A percentile compares a stretch with the other conserved stretches of the same genome.
These are phyloP conservation scores for Philaethria dido DNA, from an alignment of 2,888 invertebrate species.

Conservation along the genomic window DNA sequence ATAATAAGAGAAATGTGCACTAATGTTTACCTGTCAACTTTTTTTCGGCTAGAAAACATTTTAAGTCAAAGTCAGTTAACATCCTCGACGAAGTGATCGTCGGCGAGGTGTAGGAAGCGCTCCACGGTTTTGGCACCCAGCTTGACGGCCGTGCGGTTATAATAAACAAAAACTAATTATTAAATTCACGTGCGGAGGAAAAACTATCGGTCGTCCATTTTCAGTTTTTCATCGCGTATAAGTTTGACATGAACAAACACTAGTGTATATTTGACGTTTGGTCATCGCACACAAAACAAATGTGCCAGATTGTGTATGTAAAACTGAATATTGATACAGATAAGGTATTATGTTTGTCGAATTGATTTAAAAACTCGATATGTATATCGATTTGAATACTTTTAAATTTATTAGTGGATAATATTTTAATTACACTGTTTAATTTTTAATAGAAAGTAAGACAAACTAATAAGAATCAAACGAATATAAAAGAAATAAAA, in stretches of 20 bases:
- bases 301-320: conserved; percentile 33
- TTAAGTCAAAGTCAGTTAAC: conserved; percentile 80
- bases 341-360: background rate
- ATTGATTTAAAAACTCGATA: background rate
- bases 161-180: conserved; percentile 58
- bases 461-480: no score
- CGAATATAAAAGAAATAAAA: no score
- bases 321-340: conserved; percentile 38
- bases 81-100: conserved; percentile 78
- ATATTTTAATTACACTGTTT: no score
- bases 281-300: conserved; percentile 47
- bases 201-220: conserved; percentile 63
- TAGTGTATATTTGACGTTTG: conserved; percentile 58
- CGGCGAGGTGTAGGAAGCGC: conserved; percentile 76
- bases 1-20: conserved; percentile 36
- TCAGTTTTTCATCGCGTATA: conserved; percentile 50
- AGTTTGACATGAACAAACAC: conserved; percentile 52
- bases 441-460: no score
- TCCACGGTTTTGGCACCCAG: conserved; percentile 83
- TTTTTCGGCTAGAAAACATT: conserved; percentile 76
- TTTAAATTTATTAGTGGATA: no score
- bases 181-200: conserved; percentile 70
- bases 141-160: conserved; percentile 64
- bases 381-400: no score
- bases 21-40: conserved; percentile 81